These are phyloP conservation scores for Mythimna ferrago DNA, from an alignment of 2,888 invertebrate genomes.

Conservation along the genomic window DNA sequence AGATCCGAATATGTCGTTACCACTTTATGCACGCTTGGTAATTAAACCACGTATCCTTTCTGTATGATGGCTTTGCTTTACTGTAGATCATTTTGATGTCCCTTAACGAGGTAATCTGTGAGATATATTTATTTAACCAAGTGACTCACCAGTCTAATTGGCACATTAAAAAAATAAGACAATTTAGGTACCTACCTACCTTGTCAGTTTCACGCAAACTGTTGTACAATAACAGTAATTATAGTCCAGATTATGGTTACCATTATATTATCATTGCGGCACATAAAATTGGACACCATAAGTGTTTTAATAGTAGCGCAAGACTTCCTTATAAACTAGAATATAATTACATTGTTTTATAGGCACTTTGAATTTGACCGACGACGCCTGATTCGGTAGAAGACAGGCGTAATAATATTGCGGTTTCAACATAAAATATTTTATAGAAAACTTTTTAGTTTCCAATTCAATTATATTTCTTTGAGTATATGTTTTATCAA, in stretches of 20 bases:
- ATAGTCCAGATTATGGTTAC: constrained; percentile 25
- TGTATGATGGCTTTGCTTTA: too few species aligned
- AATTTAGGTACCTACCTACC: constrained; percentile 19
- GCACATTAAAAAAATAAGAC: constrained; percentile 10
- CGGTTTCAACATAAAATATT: background rate
- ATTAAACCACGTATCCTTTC: background rate
- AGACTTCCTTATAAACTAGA: constrained; percentile 50
- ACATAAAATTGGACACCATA: constrained; percentile 46
- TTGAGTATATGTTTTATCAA: too few species aligned
- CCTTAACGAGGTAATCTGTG: background rate
- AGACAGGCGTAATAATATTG: background rate
- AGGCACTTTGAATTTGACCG: constrained; percentile 23
- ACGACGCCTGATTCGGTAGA: background rate
- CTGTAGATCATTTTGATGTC: background rate
- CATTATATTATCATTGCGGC: constrained; percentile 25
- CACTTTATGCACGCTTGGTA: background rate
- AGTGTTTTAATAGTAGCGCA: constrained; percentile 35
- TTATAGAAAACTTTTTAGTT: background rate
- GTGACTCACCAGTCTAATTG: constrained; percentile 19
- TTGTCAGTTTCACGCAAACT: constrained; percentile 35
- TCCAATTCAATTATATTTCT: too few species aligned
- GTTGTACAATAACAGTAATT: constrained; percentile 52
- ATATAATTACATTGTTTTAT: constrained; percentile 28
- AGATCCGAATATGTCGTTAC: background rate
- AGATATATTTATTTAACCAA: constrained; percentile 11